These are phyloP conservation scores for Theristus sp. DNA, from an alignment of 2,888 invertebrate genomes.

Conservation along the genomic window DNA sequence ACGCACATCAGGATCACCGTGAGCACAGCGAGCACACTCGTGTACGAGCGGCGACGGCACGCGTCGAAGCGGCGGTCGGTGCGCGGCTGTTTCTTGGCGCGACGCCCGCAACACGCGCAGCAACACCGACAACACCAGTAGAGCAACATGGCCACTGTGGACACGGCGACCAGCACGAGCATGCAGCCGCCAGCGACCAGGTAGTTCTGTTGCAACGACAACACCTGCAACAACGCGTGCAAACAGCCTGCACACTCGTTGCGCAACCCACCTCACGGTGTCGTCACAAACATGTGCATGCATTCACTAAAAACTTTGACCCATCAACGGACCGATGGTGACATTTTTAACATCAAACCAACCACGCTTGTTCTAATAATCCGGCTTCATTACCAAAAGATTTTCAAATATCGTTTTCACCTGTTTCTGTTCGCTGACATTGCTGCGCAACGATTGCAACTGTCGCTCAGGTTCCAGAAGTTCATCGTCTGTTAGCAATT, in stretches of 20 bases:
- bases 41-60: not conserved
- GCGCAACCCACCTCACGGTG: no score
- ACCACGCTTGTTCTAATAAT: no score
- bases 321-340: no score
- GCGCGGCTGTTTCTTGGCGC: not conserved
- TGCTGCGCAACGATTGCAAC: no score
- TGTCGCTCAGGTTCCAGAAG: not conserved
- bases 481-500: conserved; percentile 3
- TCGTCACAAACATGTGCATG: no score
- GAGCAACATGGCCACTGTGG: not conserved
- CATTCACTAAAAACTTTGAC: no score
- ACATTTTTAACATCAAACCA: no score
- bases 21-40: not conserved
- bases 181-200: not conserved
- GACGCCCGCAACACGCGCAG: not conserved
- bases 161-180: not conserved
- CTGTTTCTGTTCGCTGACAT: no score
- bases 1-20: conserved; percentile 3
- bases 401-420: no score
- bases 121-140: conserved; percentile 1
- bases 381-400: no score
- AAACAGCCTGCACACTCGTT: no score
- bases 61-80: conserved; percentile 1
- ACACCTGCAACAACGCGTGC: not conserved
- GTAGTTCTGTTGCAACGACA: not conserved